phyloP scores from a whole-genome alignment of 2,797 vertebrate genomes.

The Pelodytes ibericus region DNA sequence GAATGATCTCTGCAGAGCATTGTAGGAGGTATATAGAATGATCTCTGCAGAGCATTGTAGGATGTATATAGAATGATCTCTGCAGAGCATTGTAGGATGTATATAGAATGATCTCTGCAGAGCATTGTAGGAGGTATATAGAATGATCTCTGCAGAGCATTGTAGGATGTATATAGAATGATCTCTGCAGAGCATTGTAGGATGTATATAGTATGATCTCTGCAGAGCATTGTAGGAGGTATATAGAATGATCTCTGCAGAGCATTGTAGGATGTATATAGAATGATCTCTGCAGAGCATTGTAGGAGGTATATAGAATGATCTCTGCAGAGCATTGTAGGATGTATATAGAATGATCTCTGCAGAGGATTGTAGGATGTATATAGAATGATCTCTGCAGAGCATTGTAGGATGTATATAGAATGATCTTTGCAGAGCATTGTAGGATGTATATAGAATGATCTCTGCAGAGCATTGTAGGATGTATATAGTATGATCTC shows the following conservation, averaged over 20 bases:
- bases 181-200: constrained; percentile 12
- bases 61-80: too few relatives aligned
- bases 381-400: background rate
- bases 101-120: background rate
- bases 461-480: constrained; percentile 12
- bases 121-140: background rate
- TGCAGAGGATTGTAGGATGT: too few relatives aligned
- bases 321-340: constrained; percentile 12
- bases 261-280: background rate
- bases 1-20: too few relatives aligned
- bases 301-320: constrained; percentile 1
- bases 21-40: constrained; percentile 1
- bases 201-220: too few relatives aligned
- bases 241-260: background rate
- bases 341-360: too few relatives aligned
- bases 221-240: too few relatives aligned
- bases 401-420: background rate
- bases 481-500: too few relatives aligned
- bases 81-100: too few relatives aligned
- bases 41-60: constrained; percentile 12
- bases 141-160: too few relatives aligned
- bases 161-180: background rate
- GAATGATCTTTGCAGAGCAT: too few relatives aligned
- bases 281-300: too few relatives aligned
- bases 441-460: background rate